phyloP scores from a whole-genome alignment of 37 sponge, comb jelly and placozoan genomes.

The Haliclona indistincta region DNA sequence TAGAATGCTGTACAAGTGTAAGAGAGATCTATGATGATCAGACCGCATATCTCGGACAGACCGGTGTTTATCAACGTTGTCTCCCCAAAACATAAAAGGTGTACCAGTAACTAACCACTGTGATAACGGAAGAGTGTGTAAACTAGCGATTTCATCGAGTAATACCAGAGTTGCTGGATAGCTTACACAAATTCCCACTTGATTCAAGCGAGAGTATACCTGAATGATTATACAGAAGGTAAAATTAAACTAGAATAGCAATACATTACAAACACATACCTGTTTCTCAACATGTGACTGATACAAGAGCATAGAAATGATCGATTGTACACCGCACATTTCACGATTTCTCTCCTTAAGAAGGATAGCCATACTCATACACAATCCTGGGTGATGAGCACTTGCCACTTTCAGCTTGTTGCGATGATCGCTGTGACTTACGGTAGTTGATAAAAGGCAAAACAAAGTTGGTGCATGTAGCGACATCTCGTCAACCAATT shows the following conservation, averaged over 20 bases:
- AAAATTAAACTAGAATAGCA: too few species aligned
- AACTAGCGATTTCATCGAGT: background rate
- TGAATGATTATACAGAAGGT: too few species aligned
- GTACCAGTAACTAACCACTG: conserved; percentile 4
- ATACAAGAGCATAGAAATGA: conserved; percentile 3
- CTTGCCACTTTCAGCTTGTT: background rate
- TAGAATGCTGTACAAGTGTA: conserved; percentile 33
- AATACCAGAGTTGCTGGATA: background rate
- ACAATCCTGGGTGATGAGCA: conserved; percentile 4
- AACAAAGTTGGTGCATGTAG: conserved; percentile 2
- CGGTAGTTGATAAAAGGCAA: background rate
- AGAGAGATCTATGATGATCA: conserved; percentile 11
- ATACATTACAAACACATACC: too few species aligned
- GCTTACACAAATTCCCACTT: conserved; percentile 13
- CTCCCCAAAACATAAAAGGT: conserved; percentile 3
- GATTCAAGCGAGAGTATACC: conserved; percentile 24
- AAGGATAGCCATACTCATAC: background rate
- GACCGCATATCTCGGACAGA: conserved; percentile 14
- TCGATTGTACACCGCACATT: conserved; percentile 5
- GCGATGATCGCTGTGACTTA: background rate
- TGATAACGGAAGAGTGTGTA: conserved; percentile 4
- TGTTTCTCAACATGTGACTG: background rate
- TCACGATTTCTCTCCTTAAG: conserved; percentile 16
- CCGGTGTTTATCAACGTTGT: conserved; percentile 24
- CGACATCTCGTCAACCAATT: background rate